phyloP scores from a whole-genome alignment of 1,140 invertebrate species.

The Oryctes rhinoceros region DNA sequence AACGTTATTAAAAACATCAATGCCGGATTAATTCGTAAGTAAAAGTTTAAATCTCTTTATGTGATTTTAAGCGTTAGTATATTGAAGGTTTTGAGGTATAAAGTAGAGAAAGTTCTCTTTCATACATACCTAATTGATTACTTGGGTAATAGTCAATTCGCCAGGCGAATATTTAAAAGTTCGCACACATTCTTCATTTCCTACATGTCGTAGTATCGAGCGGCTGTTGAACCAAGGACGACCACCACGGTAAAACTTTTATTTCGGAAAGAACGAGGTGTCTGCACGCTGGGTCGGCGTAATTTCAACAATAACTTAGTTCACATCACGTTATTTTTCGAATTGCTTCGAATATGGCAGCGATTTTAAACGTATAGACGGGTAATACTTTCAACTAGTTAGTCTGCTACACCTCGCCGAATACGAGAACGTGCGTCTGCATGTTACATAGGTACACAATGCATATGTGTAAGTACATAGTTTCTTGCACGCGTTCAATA shows the following conservation, averaged over 20 bases:
- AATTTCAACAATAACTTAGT: not conserved
- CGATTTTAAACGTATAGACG: no score
- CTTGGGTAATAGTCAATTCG: not conserved
- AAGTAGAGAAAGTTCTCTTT: not conserved
- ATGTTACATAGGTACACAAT: not conserved
- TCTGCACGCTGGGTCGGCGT: not conserved
- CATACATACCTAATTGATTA: not conserved
- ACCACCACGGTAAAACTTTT: not conserved
- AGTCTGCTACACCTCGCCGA: no score
- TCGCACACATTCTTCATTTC: slow-evolving; percentile 20
- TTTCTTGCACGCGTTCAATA: slow-evolving; percentile 26
- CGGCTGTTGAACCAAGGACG: not conserved
- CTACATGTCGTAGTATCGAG: slow-evolving; percentile 4
- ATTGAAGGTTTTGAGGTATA: no score
- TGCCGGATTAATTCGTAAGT: no score
- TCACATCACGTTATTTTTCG: no score
- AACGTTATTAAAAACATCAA: no score
- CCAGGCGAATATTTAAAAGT: not conserved
- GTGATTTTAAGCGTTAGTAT: no score
- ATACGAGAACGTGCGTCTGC: not conserved
- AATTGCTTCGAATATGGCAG: no score
- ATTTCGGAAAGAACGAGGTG: not conserved
- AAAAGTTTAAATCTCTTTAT: no score
- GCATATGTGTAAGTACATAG: not conserved
- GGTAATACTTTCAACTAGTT: no score